Base-by-base conservation (phyloP, 2,888 invertebrate genomes). In the Conops quadrifasciatus region DNA sequence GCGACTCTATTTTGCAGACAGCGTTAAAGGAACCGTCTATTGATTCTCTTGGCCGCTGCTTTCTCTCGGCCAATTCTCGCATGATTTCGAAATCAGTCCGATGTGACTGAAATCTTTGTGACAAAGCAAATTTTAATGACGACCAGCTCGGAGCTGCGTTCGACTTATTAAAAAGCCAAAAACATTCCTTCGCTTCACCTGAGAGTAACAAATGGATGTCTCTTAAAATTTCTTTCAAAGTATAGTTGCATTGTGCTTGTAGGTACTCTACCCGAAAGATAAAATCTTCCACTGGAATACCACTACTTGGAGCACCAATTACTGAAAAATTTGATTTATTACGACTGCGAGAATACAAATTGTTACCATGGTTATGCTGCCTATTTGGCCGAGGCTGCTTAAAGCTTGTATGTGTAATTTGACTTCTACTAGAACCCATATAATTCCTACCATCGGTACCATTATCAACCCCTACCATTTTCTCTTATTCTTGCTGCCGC, bases 231-330 rank as follows among this genome's bases (percentile, higher is more conserved):
- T 72, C 64, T 0, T 47, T 2, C 72, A 65, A 69, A 0, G 62
- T 1, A 4, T 59, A 63, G 2, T 13, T 2, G 28, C 69, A 66
- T 1, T 56, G 47, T 1, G 13, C 3, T 9, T 70, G 69, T 15
- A 72, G 19, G 43, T 59, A 36, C 15, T 68, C 72, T 0, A 72
- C 7, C 15, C 72, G 68, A n/a, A 68, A 68, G 0, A 72, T 24
- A 15, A 72, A 72, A 47, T 72, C 72, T 0, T 72, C 72, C 0
- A 69, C 68, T 0, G 62, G 2, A 4, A 68, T 1, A 0, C 13
- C 21, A 7, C 56, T 43, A 0, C 43, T 15, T 2, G n/a, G 36
- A 1, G 68, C 69, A 21, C 58, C 49, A 26, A 72, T 65, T n/a
- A 49, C 21, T n/a, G n/a, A n/a, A n/a, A n/a, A n/a, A 13, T 5